Evolutionary conservation across 2,888 invertebrate genomes (phyloP).

Genomic region (Eristalis tenax): DNA sequence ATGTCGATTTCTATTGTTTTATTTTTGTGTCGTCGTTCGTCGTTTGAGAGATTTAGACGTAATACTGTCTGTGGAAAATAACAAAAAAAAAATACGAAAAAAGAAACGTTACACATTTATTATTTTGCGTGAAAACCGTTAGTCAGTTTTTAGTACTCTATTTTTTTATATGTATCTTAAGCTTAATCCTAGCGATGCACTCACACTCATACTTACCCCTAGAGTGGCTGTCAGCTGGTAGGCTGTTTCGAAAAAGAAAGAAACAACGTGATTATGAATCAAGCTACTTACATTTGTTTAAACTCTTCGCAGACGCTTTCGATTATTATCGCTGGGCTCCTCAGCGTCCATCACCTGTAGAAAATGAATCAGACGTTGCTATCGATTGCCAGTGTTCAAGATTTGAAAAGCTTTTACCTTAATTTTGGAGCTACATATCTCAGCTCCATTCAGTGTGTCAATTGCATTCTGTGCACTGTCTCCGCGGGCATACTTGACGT

Average conservation of each 20-base stretch:
- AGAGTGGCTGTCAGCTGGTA: constrained; percentile 11
- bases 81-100: constrained; percentile 49
- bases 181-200: constrained; percentile 3
- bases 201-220: constrained; percentile 59
- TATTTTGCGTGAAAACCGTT: constrained; percentile 7
- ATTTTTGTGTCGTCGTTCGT: constrained; percentile 54
- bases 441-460: constrained; percentile 89
- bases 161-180: neutral
- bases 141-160: constrained; percentile 21
- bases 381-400: neutral
- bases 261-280: constrained; percentile 13
- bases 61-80: constrained; percentile 66
- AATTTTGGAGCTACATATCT: constrained; percentile 91
- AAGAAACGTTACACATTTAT: constrained; percentile 40
- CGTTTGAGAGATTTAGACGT: constrained; percentile 39
- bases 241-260: constrained; percentile 23
- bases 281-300: constrained; percentile 75
- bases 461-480: constrained; percentile 85
- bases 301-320: constrained; percentile 79
- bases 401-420: constrained; percentile 75
- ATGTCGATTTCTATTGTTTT: constrained; percentile 46
- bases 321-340: constrained; percentile 82
- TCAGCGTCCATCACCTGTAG: constrained; percentile 93
- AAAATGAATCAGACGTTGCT: neutral
- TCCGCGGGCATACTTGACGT: constrained; percentile 91